Evolutionary conservation across 2,888 invertebrate species (phyloP).

Genomic region (Smittia aterrima): DNA sequence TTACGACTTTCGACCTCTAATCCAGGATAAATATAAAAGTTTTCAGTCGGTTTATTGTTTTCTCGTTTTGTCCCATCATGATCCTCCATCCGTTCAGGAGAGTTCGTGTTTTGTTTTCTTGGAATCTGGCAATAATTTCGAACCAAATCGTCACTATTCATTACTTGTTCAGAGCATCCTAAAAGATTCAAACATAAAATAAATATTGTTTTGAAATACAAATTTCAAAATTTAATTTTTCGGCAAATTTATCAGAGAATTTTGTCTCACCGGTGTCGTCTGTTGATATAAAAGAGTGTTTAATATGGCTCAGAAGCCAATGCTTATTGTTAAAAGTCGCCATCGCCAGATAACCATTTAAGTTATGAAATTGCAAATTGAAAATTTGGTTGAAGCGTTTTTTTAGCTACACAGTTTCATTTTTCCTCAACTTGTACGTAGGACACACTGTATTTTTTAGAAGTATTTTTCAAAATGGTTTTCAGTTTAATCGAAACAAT

Average conservation of each 20-base stretch:
- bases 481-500: no score
- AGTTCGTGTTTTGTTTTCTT: constrained; percentile 32
- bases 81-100: constrained; percentile 49
- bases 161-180: constrained; percentile 88
- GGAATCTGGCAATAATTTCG: no score
- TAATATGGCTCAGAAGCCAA: constrained; percentile 69
- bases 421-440: not conserved
- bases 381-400: no score
- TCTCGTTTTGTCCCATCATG: no score
- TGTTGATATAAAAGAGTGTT: constrained; percentile 71
- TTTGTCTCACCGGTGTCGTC: constrained; percentile 62
- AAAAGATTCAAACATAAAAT: not conserved
- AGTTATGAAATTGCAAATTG: no score
- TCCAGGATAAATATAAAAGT: constrained; percentile 70
- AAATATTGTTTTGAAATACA: not conserved
- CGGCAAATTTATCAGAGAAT: not conserved
- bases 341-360: constrained; percentile 53
- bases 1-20: constrained; percentile 50
- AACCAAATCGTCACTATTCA: constrained; percentile 81
- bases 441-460: no score
- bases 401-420: no score
- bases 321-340: constrained; percentile 72
- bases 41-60: no score
- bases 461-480: no score
- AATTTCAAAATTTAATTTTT: not conserved